Evolutionary conservation across 1,140 invertebrate species (phyloP), one percentile per base, ranked within the genome.

Genomic region (Cylas formicarius): DNA sequence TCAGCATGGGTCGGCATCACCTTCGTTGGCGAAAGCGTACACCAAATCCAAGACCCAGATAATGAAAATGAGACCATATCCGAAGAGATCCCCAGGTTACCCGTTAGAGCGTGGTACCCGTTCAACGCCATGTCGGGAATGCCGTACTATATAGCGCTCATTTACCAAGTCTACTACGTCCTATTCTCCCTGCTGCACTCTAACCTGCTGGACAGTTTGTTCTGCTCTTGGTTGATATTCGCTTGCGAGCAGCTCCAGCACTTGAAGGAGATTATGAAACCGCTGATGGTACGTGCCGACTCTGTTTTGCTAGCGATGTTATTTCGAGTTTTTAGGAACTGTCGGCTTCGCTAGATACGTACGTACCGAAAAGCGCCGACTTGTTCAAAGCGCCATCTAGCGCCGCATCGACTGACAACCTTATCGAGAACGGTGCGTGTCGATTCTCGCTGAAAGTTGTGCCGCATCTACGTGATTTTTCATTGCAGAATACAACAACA

Each of bases 221-320:
- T 89, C 67, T 87, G 84, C 53, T 87, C 81, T 1, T 87, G 84
- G 81, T 55, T 88, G 26, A 78, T 88, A 20, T 87, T 86, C 50
- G 82, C 84, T 1, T 89, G 86, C 52, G 85, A 88, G 55, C 86
- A 89, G 56, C 62, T 89, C 8, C 80, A 84, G 57, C 86, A 89
- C 68, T 63, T 88, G 4, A 89, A 88, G 53, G 81, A 82, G 29
- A 88, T 88, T 27, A 80, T 89, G 79, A 84, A 85, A 50, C 84
- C 84, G 0, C 61, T 89, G 16, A 87, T 89, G 81, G 58, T 60
- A 53, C 44, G 17, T 28, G 11, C 20, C 9, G 29, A n/a, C 16
- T 40, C 16, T 28, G 2, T 22, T 41, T 41, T 3, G 8, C 24
- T 7, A 19, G 28, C 29, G 4, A 14, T 20, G 6, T 11, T 32